Conservation (phyloP, 1,140 invertebrate species). For the Colletes gigas region DNA sequence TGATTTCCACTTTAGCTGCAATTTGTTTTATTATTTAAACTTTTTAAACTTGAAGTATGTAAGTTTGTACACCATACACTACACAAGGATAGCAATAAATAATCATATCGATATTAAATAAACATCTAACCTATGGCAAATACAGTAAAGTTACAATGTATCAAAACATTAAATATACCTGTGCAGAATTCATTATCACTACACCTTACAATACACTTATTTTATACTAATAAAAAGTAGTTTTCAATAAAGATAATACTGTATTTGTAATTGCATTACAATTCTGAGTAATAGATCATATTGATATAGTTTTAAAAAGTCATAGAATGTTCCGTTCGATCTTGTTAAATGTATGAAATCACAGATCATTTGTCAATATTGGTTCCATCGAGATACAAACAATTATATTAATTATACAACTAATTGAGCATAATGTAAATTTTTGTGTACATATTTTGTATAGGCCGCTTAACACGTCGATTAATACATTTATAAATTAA, state of each 20-base stretch:
- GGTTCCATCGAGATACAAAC: slow-evolving; percentile 8
- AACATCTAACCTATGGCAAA: slow-evolving; percentile 40
- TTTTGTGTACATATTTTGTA: slow-evolving; percentile 24
- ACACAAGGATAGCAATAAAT: slow-evolving; percentile 54
- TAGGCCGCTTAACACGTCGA: slow-evolving; percentile 1
- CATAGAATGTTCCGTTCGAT: background rate
- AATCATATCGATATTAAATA: slow-evolving; percentile 54
- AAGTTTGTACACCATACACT: slow-evolving; percentile 52
- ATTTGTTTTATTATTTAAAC: slow-evolving; percentile 46
- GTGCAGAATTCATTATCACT: slow-evolving; percentile 9
- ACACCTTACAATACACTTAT: slow-evolving; percentile 1
- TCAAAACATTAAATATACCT: slow-evolving; percentile 7
- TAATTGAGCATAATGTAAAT: slow-evolving; percentile 43
- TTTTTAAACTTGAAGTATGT: slow-evolving; percentile 27
- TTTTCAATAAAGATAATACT: slow-evolving; percentile 41
- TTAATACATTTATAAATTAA: slow-evolving; percentile 34
- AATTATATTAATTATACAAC: slow-evolving; percentile 25
- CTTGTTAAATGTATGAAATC: slow-evolving; percentile 12
- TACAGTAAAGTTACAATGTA: slow-evolving; percentile 12
- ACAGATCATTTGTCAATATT: slow-evolving; percentile 17
- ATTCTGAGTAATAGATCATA: slow-evolving; percentile 11
- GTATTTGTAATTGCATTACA: slow-evolving; percentile 1
- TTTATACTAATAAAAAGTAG: slow-evolving; percentile 18
- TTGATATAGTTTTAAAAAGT: slow-evolving; percentile 19
- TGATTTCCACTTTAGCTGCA: background rate